Base-by-base conservation (phyloP, 2,888 invertebrate species). In the Cepaea hortensis region DNA sequence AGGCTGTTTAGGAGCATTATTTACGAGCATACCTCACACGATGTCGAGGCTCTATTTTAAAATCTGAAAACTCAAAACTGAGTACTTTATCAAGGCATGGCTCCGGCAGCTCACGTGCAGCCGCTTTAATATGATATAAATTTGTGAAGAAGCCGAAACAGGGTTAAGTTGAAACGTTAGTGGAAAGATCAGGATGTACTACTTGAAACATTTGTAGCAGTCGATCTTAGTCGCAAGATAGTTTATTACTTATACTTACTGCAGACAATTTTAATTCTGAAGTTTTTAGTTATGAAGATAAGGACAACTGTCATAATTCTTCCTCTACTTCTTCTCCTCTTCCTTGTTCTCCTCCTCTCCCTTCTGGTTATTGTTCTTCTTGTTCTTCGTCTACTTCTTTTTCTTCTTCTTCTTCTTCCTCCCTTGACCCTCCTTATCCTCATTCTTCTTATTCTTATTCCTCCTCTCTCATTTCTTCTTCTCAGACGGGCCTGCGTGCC, bases 11-110 rank as follows among this genome's bases (percentile, higher is more conserved):
- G 77, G 68, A 84, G 77, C 70, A n/a, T 18, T 48, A 68, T 84
- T 84, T 77, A 84, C 84, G 77, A 70, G 3, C 48, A 4, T 23
- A 75, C 84, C 84, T 46, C 84, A 84, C 84, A 84, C 84, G 68
- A 65, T 7, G 76, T 46, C 48, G 50, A 46, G 48, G 11, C 62
- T 76, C 48, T 20, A 9, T 35, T 18, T 48, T 68, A 61, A 55
- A 55, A 61, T 20, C 61, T 11, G 50, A 72, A 48, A 68, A 77
- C 48, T 65, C 77, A 65, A 50, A 20, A 70, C 48, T 18, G 46
- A 55, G 65, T 79, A 4, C 77, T 61, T 55, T 55, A 15, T 76
- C 68, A 75, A n/a, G 68, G 68, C 20, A n/a, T 61, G 46, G 46
- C 65, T 23, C 62, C 65, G 48, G 76, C 65, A 75, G 48, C 68